Evolutionary conservation across 2,888 invertebrate genomes (phyloP), one percentile per base, ranked within the genome.

Genomic region (Ennomos fuscantarius): DNA sequence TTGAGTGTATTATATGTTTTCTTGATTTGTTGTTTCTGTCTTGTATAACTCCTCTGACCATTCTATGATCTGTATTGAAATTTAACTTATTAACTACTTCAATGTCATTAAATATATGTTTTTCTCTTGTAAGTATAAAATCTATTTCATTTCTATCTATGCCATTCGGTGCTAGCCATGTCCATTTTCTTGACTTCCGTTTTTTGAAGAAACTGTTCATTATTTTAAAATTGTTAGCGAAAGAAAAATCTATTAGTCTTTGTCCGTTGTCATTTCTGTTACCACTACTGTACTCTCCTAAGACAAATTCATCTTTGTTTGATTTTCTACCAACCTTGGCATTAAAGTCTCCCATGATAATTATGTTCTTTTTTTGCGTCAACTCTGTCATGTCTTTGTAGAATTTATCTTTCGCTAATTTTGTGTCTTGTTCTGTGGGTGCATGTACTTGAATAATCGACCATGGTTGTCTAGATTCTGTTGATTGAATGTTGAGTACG

Each of bases 401-500:
- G 34, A 49, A 49, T 40, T 33, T 10, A 9, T 49, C 41, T 31
- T 41, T 49, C 10, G 13, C 41, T 49, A 2, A 3, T 8, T 49
- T 49, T 3, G n/a, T 41, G 15, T 33, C 13, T 33, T 37, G n/a
- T 34, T 41, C 48, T 13, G 34, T 49, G 1, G 48, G 48, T 6
- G 48, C 24, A 15, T 49, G 9, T 1, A 31, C 34, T 32, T 49
- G 48, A 8, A 49, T 15, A 8, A 49, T 49, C 1, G 33, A 49
- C 10, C n/a, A 40, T 15, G 9, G 1, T 40, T 40, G 15, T 40
- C 59, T 68, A 12, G 8, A 35, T 40, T 2, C 15, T 15, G 40
- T 13, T 5, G 15, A 9, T 40, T 40, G 9, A 10, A 51, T 66
- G 40, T 54, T 51, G 5, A 56, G 46, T 1, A 46, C 24, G n/a